Evolutionary conservation across 2,797 vertebrate species (phyloP), one percentile per base, ranked within the genome.

Genomic region (Avahi laniger): DNA sequence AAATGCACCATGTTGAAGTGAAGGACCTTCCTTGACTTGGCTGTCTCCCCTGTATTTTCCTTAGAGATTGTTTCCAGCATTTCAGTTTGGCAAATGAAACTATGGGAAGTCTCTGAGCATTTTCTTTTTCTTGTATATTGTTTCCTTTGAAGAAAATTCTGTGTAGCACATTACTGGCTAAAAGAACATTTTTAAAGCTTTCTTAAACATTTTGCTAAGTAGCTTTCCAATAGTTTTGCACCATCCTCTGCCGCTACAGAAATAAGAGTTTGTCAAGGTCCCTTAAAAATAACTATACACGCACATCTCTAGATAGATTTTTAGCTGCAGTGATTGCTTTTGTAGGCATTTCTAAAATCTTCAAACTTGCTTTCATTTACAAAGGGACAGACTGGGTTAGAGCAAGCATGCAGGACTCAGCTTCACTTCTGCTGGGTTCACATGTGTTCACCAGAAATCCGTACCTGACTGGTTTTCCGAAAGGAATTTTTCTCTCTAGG

Each of bases 101-200:
- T 82, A 24, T 46, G 61, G 24, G 82, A 41, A 67, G 41, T 85
- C 22, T 79, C 79, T 72, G 65, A 95, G 43, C 67, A 67, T 87
- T 95, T 94, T 85, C 46, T 87, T 93, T 85, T 43, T 73, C 8
- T 48, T 85, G 84, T 78, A 63, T 48, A 63, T 46, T 41, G 26
- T 92, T 83, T 86, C 81, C 80, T 57, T 93, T 61, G 69, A 63
- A 96, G 82, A 94, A 92, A 96, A 84, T 89, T 52, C 41, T 24
- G 2, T 78, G 54, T 81, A 57, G 61, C 57, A 69, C 28, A 15
- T 63, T 81, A n/a, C 7, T 87, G 59, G 46, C 88, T 73, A 3
- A 85, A 59, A 72, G 91, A 93, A n/a, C 26, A 28, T 96, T 89
- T 79, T 82, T 6, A 63, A 89, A 48, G 69, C 59, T 82, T 94